These are phyloP conservation scores for Baccha elongata DNA, from an alignment of 2,888 invertebrate genomes.

Conservation along the genomic window DNA sequence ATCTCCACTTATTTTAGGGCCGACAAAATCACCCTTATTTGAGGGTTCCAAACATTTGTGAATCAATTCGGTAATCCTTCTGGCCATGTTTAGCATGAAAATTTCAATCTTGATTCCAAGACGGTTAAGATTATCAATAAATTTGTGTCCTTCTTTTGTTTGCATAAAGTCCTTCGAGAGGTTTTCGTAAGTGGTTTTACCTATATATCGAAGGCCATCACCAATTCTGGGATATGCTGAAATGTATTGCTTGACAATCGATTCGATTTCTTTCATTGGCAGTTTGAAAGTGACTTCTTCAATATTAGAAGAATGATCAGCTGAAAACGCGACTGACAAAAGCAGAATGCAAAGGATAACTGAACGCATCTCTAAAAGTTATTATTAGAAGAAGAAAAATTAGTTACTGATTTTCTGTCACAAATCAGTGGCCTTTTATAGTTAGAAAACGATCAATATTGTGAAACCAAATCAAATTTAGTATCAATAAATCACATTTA, in stretches of 20 bases:
- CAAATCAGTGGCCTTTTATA: background rate
- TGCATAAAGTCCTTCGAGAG: background rate
- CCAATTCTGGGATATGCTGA: background rate
- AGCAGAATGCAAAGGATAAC: conserved; percentile 4
- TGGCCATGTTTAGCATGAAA: background rate
- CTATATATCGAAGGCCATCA: background rate
- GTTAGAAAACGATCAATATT: too few species aligned
- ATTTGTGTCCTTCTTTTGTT: background rate
- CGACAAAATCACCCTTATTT: background rate
- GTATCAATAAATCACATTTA: background rate
- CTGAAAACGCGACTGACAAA: conserved; percentile 3
- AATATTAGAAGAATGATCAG: conserved; percentile 7
- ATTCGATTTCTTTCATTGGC: conserved; percentile 21
- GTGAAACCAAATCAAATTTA: background rate
- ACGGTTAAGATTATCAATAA: background rate
- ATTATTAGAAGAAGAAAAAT: background rate
- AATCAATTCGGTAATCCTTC: background rate
- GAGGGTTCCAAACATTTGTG: conserved; percentile 21
- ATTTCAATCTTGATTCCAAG: background rate
- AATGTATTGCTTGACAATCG: conserved; percentile 18
- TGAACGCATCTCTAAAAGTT: background rate
- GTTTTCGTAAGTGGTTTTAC: background rate
- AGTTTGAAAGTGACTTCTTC: conserved; percentile 18
- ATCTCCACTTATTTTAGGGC: background rate
- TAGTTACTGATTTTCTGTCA: background rate